Base-by-base conservation (phyloP, 2,797 vertebrate genomes). In the Pangasius djambal region DNA sequence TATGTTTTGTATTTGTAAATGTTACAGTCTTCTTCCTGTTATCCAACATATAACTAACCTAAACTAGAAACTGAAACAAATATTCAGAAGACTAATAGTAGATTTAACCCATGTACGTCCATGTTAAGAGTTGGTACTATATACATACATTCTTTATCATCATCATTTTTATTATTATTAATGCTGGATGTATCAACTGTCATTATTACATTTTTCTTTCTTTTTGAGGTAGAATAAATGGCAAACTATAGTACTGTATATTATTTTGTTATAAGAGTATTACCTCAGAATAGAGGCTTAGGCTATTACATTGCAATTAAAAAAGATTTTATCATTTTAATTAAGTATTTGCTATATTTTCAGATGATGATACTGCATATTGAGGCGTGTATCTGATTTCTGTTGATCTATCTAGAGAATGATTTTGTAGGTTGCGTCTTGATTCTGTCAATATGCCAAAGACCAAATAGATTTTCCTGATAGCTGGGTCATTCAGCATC, bases 1-100 rank as follows among this genome's bases (percentile, higher is more conserved):
- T 92, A 93, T 93, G 90, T 93, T 92, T 93, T 93, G 85, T 90
- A 91, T 93, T 93, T 93, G 92, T 89, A 59, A 92, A 92, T 88
- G 86, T 78, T 86, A 90, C 37, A 78, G 63, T 89, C 44, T 84
- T 81, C 9, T 67, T 28, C 65, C 72, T 59, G 63, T 84, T 81
- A 83, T 70, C 25, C 52, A 59, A 72, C 18, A 72, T 85, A 83
- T 89, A 69, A 37, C 70, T 65, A 85, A 72, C 67, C 44, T 37
- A 50, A 79, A 84, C 25, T 79, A 44, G 34, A 85, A 88, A 72
- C 48, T 37, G 18, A 85, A 83, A 67, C 16, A 87, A 82, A 55
- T 22, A 52, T 81, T 84, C 28, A 57, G 65, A 72, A 86, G 55
- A 88, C 63, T 75, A 79, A 55, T 37, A 70, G 44, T 87, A 63